phyloP scores from a whole-genome alignment of 37 sponge, comb jelly and placozoan genomes.

The Halisarca cf. caerulea region DNA sequence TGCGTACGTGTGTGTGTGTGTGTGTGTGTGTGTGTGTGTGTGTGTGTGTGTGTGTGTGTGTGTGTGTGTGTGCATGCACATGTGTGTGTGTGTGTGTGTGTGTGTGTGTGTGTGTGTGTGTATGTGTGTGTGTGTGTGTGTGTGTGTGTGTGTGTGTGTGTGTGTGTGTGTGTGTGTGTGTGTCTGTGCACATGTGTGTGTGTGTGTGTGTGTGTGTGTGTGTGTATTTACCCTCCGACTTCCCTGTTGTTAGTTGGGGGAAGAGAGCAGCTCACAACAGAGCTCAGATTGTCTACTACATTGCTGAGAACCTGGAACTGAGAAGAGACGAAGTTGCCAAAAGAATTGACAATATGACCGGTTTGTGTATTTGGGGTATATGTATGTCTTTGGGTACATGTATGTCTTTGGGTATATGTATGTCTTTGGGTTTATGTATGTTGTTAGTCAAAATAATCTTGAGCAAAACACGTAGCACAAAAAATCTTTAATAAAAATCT shows the following conservation, averaged over 20 bases:
- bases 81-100: constrained; percentile 17
- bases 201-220: constrained; percentile 7
- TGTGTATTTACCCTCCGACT: background rate
- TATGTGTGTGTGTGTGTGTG: no score
- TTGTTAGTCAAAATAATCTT: no score
- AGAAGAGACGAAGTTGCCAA: constrained; percentile 79
- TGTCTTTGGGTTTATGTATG: no score
- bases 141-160: background rate
- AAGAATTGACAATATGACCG: constrained; percentile 80
- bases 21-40: background rate
- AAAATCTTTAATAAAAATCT: no score
- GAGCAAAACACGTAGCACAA: no score
- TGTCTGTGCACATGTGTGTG: background rate
- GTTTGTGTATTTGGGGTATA: no score
- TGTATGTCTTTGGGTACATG: no score
- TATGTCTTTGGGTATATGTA: no score
- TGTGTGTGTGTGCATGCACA: background rate
- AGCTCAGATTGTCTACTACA: constrained; percentile 97
- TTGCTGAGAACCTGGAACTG: constrained; percentile 96
- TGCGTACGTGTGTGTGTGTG: constrained; percentile 1
- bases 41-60: background rate
- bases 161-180: constrained; percentile 17
- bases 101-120: no score
- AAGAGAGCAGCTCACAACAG: constrained; percentile 97
- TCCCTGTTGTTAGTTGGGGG: constrained; percentile 71